These are phyloP conservation scores for Scrobipalpa costella DNA, from an alignment of 2,888 invertebrate species.

Conservation along the genomic window DNA sequence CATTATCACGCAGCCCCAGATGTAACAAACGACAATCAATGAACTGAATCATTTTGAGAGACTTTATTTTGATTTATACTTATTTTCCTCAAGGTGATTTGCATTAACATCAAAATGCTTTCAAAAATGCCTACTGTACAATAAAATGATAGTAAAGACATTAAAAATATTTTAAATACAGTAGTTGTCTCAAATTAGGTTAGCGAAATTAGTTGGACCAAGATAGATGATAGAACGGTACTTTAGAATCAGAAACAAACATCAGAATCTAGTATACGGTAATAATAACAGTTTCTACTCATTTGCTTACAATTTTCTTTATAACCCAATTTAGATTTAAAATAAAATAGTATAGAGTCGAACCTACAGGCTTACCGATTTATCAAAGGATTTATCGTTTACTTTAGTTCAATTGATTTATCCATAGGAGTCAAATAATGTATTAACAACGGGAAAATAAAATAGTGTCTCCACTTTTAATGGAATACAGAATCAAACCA, in stretches of 20 bases:
- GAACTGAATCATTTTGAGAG: not conserved
- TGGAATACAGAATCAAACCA: no score
- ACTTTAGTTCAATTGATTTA: no score
- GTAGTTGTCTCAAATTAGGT: not conserved
- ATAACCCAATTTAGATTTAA: no score
- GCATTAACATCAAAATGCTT: slow-evolving; percentile 5
- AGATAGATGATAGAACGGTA: slow-evolving; percentile 16
- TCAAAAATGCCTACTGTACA: not conserved
- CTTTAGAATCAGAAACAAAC: slow-evolving; percentile 7
- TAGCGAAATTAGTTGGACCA: not conserved
- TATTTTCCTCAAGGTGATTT: not conserved
- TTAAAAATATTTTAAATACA: not conserved
- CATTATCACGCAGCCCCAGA: not conserved
- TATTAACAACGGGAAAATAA: no score
- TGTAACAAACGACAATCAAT: not conserved
- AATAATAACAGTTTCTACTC: not conserved
- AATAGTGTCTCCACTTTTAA: no score
- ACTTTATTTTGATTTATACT: not conserved
- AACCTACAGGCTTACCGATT: no score
- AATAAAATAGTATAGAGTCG: no score
- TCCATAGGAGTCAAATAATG: no score
- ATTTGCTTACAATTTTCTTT: no score
- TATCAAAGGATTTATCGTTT: no score
- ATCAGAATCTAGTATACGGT: slow-evolving; percentile 6
- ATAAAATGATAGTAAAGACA: not conserved